Percentiles rank a stretch among this genome's conserved stretches.
phyloP scores from a whole-genome alignment of 2,113 vertebrate genomes.

The Pungitius pungitius region DNA sequence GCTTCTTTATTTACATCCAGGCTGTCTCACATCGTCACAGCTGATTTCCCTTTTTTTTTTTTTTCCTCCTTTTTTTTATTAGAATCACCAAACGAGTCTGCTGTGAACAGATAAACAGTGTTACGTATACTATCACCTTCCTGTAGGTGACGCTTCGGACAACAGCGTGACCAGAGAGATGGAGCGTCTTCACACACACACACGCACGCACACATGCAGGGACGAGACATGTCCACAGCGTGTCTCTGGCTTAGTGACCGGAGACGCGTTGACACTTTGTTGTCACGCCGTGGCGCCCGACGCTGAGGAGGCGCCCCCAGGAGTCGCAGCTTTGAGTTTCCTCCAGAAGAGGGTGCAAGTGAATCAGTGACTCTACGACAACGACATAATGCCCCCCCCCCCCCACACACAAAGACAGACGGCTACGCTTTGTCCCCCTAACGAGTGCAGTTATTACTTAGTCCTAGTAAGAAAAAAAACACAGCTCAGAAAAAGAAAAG shows the following conservation, averaged over 20 bases:
- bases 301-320: constrained; percentile 6
- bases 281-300: not conserved
- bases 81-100: constrained; percentile 54
- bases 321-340: constrained; percentile 52
- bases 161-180: constrained; percentile 62
- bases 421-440: constrained; percentile 63
- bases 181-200: constrained; percentile 69
- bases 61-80: constrained; percentile 30
- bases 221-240: constrained; percentile 44
- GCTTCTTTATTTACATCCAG: constrained; percentile 86
- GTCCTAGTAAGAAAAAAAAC: constrained; percentile 61
- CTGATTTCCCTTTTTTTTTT: constrained; percentile 64
- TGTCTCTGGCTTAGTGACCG: constrained; percentile 40
- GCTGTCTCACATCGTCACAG: constrained; percentile 75
- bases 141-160: constrained; percentile 51
- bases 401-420: constrained; percentile 42
- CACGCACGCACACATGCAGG: constrained; percentile 73
- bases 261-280: constrained; percentile 47
- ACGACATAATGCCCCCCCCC: constrained; percentile 37
- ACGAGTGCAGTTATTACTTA: constrained; percentile 72
- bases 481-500: constrained; percentile 54
- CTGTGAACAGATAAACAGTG: constrained; percentile 61
- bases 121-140: constrained; percentile 42
- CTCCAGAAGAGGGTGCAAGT: constrained; percentile 68
- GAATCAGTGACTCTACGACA: constrained; percentile 51